Conservation (phyloP, 2,113 vertebrate species). For the Saccopteryx leptura region DNA sequence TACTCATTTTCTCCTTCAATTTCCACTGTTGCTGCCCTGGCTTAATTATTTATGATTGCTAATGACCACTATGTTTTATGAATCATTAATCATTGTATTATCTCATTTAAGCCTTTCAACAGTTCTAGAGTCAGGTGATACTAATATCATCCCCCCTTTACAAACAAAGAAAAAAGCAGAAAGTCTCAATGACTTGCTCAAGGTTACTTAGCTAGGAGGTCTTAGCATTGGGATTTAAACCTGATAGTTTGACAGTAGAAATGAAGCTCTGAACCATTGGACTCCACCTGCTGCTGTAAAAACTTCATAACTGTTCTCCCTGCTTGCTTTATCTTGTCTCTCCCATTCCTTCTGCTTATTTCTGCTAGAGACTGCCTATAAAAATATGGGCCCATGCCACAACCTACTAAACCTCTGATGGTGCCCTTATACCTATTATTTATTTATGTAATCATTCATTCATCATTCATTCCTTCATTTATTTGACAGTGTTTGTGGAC, state of each 20-base stretch:
- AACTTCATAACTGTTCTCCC: background rate
- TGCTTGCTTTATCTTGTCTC: background rate
- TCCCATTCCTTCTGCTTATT: background rate
- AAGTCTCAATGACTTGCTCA: background rate
- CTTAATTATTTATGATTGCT: background rate
- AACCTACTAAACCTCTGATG: background rate
- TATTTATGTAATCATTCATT: background rate
- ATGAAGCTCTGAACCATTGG: background rate
- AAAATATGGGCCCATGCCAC: background rate
- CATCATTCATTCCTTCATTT: background rate
- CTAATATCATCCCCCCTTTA: background rate
- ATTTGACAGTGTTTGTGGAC: background rate
- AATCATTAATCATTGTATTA: background rate
- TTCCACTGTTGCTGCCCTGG: background rate
- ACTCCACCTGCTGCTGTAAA: background rate
- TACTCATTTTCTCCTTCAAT: background rate
- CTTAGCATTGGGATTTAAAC: background rate
- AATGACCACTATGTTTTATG: background rate
- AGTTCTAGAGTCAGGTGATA: background rate
- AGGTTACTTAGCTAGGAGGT: background rate
- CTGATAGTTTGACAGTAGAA: background rate
- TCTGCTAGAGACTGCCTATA: background rate
- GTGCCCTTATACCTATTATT: background rate
- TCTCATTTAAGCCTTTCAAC: background rate
- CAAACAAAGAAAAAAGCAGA: background rate